Conservation (phyloP, 1,140 invertebrate genomes). For the Scylla paramamosain region DNA sequence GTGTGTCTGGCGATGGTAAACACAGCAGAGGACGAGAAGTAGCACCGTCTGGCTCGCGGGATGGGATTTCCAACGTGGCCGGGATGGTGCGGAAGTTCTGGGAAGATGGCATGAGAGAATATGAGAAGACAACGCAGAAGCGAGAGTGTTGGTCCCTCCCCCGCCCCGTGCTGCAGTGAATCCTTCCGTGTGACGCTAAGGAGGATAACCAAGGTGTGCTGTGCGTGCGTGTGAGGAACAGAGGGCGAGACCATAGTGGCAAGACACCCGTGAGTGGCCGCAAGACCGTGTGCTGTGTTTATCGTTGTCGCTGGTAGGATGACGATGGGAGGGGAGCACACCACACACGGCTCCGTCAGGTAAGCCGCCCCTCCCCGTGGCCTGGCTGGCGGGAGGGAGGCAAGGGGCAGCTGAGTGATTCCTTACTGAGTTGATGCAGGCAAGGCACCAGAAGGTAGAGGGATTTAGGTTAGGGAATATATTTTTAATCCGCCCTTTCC, state of each 20-base stretch:
- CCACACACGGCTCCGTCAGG: background rate
- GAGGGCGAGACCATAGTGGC: background rate
- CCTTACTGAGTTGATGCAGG: no score
- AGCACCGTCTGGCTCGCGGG: background rate
- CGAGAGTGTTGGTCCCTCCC: background rate
- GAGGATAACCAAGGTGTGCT: background rate
- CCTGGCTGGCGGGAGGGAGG: no score
- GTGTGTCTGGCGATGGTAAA: background rate
- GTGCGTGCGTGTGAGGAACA: background rate
- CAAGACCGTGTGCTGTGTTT: constrained; percentile 19
- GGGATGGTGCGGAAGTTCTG: background rate
- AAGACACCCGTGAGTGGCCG: background rate
- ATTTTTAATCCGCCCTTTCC: no score
- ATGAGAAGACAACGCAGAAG: constrained; percentile 1
- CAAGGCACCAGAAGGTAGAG: no score
- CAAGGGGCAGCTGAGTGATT: no score
- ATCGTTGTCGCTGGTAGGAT: background rate
- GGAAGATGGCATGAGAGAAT: constrained; percentile 9
- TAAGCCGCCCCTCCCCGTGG: background rate
- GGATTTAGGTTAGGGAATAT: no score
- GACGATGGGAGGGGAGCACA: constrained; percentile 8
- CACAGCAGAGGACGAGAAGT: background rate
- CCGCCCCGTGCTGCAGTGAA: background rate
- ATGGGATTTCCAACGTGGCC: background rate
- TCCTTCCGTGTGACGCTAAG: background rate